These are phyloP conservation scores for Gephyroberyx darwinii DNA, from an alignment of 2,797 vertebrate genomes.

Conservation along the genomic window DNA sequence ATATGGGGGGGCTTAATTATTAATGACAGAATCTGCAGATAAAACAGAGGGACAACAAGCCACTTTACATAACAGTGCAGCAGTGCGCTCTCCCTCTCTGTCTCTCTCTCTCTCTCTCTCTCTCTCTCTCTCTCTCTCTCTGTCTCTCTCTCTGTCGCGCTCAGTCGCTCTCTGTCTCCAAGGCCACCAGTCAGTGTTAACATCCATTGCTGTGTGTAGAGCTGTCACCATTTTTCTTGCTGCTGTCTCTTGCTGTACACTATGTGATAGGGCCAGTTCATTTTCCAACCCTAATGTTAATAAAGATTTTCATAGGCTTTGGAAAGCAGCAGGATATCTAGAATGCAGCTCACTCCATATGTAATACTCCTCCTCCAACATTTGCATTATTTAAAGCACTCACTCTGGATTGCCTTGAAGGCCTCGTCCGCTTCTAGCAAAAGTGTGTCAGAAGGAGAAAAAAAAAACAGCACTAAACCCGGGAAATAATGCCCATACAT, in stretches of 20 bases:
- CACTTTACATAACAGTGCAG: conserved; percentile 82
- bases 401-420: conserved; percentile 58
- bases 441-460: conserved; percentile 59
- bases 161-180: conserved; percentile 36
- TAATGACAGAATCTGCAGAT: conserved; percentile 84
- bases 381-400: conserved; percentile 74
- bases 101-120: conserved; percentile 40
- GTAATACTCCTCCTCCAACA: conserved; percentile 62
- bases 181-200: conserved; percentile 22
- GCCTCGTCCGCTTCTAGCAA: conserved; percentile 54
- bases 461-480: conserved; percentile 20
- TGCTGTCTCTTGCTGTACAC: conserved; percentile 24
- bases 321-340: conserved; percentile 38
- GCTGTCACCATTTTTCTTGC: conserved; percentile 48
- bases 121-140: conserved; percentile 38
- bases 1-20: conserved; percentile 80
- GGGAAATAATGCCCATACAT: too few species aligned
- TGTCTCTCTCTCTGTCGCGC: conserved; percentile 27
- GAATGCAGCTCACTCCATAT: conserved; percentile 45
- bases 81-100: conserved; percentile 53
- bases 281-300: conserved; percentile 53
- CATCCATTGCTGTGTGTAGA: conserved; percentile 20
- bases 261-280: conserved; percentile 44
- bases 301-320: conserved; percentile 52
- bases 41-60: conserved; percentile 81